Percentiles rank a stretch among this genome's conserved stretches.
Evolutionary conservation across 2,888 invertebrate genomes (phyloP).

Genomic region (Ectemnius continuus): DNA sequence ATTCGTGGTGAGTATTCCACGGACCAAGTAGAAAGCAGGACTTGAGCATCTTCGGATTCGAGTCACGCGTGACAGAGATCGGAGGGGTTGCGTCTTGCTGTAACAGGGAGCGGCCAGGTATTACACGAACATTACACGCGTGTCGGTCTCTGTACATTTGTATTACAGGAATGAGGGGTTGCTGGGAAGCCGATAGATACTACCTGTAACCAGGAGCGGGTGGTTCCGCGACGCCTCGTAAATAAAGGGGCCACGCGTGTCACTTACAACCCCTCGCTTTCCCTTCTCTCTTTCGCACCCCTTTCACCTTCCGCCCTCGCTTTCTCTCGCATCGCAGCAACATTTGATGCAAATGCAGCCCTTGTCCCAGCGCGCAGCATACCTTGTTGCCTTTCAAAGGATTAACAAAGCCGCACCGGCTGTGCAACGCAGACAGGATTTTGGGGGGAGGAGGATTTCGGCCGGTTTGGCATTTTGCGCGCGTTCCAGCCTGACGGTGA

Average conservation of each 20-base stretch:
- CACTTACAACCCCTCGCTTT: too few species aligned
- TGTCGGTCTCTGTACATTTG: background rate
- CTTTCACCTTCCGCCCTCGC: background rate
- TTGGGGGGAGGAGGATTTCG: too few species aligned
- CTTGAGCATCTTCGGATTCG: conserved; percentile 40
- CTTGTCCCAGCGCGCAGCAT: conserved; percentile 20
- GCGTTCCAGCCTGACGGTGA: background rate
- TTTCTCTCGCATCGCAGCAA: too few species aligned
- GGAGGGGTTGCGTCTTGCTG: conserved; percentile 37
- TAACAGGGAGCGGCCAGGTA: conserved; percentile 32
- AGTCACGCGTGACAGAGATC: conserved; percentile 52
- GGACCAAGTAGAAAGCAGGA: too few species aligned
- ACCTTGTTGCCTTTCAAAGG: background rate
- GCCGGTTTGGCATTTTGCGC: conserved; percentile 18
- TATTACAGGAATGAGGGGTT: too few species aligned
- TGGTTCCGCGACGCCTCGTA: too few species aligned
- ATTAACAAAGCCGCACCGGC: conserved; percentile 22
- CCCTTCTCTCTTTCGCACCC: too few species aligned
- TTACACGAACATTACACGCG: conserved; percentile 43
- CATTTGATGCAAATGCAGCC: conserved; percentile 16
- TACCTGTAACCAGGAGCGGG: too few species aligned
- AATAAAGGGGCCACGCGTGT: too few species aligned
- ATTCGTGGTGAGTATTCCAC: too few species aligned
- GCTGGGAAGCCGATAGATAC: too few species aligned
- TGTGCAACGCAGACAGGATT: too few species aligned